Percentiles rank a stretch among this genome's conserved stretches.
phyloP scores from a whole-genome alignment of 2,113 vertebrate species.

The Thunnus maccoyii region DNA sequence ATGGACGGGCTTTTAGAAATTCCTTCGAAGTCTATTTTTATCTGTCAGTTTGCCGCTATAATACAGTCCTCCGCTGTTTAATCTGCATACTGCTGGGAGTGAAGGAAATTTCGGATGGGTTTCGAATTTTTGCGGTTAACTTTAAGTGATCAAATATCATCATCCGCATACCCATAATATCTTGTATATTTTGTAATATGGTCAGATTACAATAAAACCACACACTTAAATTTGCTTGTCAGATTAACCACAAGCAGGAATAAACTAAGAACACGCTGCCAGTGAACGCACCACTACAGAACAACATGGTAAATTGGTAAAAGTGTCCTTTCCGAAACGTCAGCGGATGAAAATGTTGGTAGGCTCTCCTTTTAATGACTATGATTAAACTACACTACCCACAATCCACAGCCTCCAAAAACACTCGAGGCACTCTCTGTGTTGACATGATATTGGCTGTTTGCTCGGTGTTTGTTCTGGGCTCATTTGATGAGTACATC shows the following conservation, averaged over 20 bases:
- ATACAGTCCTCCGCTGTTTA: slow-evolving; percentile 28
- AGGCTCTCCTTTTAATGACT: neutral
- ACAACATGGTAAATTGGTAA: too few species aligned
- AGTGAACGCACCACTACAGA: too few species aligned
- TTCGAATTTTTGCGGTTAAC: too few species aligned
- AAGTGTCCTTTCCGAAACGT: too few species aligned
- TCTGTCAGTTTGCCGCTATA: slow-evolving; percentile 46
- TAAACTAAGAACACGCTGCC: too few species aligned
- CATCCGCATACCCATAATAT: too few species aligned
- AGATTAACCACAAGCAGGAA: too few species aligned
- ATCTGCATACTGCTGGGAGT: slow-evolving; percentile 7
- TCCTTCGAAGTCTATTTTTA: slow-evolving; percentile 63
- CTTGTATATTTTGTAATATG: too few species aligned
- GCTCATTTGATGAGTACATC: slow-evolving; percentile 48
- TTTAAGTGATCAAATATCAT: too few species aligned
- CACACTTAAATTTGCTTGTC: too few species aligned
- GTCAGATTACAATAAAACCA: too few species aligned
- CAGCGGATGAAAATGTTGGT: neutral
- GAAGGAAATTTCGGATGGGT: neutral
- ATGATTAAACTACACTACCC: neutral
- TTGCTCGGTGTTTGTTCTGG: slow-evolving; percentile 21
- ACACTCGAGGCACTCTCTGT: neutral
- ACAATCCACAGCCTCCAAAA: neutral
- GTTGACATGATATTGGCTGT: slow-evolving; percentile 40
- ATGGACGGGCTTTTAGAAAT: slow-evolving; percentile 61